Evolutionary conservation across 2,113 vertebrate genomes (phyloP).

Genomic region (Neolamprologus hecqui): DNA sequence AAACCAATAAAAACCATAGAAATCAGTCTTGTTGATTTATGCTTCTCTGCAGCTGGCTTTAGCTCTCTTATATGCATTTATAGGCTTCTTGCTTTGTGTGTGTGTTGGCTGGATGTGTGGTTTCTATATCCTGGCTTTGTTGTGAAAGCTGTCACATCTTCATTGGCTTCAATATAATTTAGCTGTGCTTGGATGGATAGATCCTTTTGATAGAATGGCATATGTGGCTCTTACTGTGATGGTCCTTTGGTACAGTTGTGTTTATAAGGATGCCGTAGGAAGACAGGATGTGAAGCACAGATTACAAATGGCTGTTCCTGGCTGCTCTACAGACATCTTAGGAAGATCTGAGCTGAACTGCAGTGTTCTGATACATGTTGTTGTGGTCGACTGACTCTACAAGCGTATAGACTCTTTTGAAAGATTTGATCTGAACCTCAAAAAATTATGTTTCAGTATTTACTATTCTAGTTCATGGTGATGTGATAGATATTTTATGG

Average conservation of each 20-base stretch:
- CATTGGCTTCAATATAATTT: constrained; percentile 15
- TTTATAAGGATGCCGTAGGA: not conserved
- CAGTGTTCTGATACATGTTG: not conserved
- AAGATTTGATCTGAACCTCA: not conserved
- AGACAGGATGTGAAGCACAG: not conserved
- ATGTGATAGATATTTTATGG: not conserved
- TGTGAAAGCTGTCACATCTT: constrained; percentile 4
- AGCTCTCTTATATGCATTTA: constrained; percentile 11
- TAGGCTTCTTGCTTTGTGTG: not conserved
- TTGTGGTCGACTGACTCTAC: not conserved
- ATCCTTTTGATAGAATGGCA: not conserved
- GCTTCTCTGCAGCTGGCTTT: constrained; percentile 2
- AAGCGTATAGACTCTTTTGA: not conserved
- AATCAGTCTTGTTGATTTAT: constrained; percentile 40
- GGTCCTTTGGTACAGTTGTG: not conserved
- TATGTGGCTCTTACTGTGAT: not conserved
- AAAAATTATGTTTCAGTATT: not conserved
- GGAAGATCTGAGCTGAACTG: not conserved
- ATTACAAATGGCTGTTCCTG: not conserved
- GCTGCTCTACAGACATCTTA: not conserved
- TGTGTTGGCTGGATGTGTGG: not conserved
- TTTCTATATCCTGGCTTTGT: not conserved
- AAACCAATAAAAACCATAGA: constrained; percentile 2
- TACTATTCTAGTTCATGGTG: not conserved
- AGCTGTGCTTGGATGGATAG: not conserved